Base-by-base conservation (phyloP, 2,888 invertebrate species). In the Shargacucullia verbasci region DNA sequence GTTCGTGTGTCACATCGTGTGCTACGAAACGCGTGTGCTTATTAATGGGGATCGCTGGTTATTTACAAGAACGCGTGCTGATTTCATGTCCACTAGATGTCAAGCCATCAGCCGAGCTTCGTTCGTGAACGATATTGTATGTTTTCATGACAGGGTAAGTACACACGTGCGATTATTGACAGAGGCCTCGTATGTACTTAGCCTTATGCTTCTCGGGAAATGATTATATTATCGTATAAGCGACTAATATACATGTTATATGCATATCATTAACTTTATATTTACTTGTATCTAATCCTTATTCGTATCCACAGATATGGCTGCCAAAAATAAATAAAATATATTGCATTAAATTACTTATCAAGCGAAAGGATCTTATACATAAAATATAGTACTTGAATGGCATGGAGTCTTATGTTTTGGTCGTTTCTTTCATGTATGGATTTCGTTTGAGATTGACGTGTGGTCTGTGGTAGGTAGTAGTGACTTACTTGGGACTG, bases 401-500 rank as follows among this genome's bases (percentile, higher is more conserved):
- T 72, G 67, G 50, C 55, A 65, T 61, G 46, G 53, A 45, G 56
- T 60, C 44, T 49, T 46, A 59, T 59, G 53, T 63, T 33, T 53
- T 27, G 44, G 49, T 55, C 8, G 37, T 49, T 27, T 35, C 10
- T 53, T 41, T 20, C 8, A 38, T 50, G 45, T 52, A 38, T 50
- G 59, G 49, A 60, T 43, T 64, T 49, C 33, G 54, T 60, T 52
- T 52, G 58, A 60, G 50, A 49, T 45, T 43, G 57, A 33, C 53
- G 53, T 39, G 35, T 33, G 25, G 11, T 39, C 29, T 35, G 7
- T 29, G 53, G 33, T 20, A 11, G 14, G n/a, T 14, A 11, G 27
- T 6, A 1, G 44, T 20, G 52, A 88, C 95, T 96, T 95, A 98
- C 98, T 97, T 97, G 90, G 97, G 97, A 82, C 95, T 95, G 85